Percentiles rank a stretch among this genome's conserved stretches.
Conservation (phyloP, 2,113 vertebrate species). For the Pampusana beccarii region DNA sequence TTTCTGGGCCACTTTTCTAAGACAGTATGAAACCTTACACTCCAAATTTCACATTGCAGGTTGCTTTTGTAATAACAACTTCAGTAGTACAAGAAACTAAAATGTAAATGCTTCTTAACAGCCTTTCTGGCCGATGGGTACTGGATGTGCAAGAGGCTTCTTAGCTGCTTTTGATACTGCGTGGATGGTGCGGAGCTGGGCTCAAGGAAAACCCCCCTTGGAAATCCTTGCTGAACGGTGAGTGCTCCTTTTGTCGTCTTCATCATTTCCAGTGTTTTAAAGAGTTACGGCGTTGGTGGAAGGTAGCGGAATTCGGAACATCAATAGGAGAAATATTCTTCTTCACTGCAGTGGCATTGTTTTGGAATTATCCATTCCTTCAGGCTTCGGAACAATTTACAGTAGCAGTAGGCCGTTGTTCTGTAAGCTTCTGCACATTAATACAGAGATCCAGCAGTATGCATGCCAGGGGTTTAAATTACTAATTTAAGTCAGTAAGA, state of each 20-base stretch:
- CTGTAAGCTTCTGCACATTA: background rate
- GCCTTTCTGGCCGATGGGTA: conserved; percentile 99
- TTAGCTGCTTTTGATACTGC: conserved; percentile 93
- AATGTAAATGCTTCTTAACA: conserved; percentile 54
- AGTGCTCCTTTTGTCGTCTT: background rate
- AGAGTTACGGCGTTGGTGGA: background rate
- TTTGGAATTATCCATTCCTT: background rate
- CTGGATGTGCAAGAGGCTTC: conserved; percentile 95
- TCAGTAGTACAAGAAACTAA: background rate
- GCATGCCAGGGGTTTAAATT: background rate
- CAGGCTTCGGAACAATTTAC: background rate
- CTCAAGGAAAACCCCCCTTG: conserved; percentile 82
- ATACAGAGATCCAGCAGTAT: background rate
- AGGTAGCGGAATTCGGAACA: background rate
- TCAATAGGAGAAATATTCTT: background rate
- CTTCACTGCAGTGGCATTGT: background rate
- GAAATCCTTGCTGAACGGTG: conserved; percentile 95
- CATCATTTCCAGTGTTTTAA: background rate
- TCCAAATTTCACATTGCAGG: background rate
- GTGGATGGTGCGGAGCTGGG: conserved; percentile 96
- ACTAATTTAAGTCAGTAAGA: background rate
- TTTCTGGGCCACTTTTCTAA: background rate
- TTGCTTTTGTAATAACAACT: background rate
- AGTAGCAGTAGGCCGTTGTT: background rate
- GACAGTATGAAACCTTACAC: background rate